Base-by-base conservation (phyloP, 2,888 invertebrate species). In the Anorthoa munda region DNA sequence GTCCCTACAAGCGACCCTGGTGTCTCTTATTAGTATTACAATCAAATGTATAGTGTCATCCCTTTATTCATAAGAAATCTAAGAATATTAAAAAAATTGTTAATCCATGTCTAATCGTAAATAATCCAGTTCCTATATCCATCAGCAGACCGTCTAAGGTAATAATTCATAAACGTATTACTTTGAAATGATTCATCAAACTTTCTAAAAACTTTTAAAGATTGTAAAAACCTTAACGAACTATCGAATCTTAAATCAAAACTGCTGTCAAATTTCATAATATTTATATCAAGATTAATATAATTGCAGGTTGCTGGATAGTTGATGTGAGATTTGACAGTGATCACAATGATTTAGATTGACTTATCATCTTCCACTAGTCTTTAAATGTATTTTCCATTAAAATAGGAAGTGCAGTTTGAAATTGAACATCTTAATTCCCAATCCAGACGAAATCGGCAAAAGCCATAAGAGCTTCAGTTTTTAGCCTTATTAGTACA, bases 1-100 rank as follows among this genome's bases (percentile, higher is more conserved):
- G 64, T 72, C 72, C 80, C 58, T 65, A 45, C 65, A 59, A 53
- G 63, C 48, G 69, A 75, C 58, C 66, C 56, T 73, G 66, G 71
- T 77, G 68, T 81, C 56, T 72, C 61, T 71, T 68, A 56, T 50
- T 77, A 72, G 64, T 67, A 69, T 75, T 80, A 72, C 75, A 71
- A 60, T 75, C 64, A 60, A 70, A 60, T 81, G 66, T 83, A 76
- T 73, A 74, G 72, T 65, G 4, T 58, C 58, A 46, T 53, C 64
- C 69, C 68, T 70, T 75, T 75, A 64, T 66, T 83, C 74, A 69
- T 71, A 66, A 60, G 39, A 58, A 5, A 11, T 51, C 5, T 56
- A 21, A 48, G 18, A 21, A n/a, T 39, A 23, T n/a, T 1, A 21
- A 48, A n/a, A 21, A n/a, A 48, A 23, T n/a, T 1, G 4, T 9